These are phyloP conservation scores for Latrodectus hesperus DNA, from an alignment of 2,888 invertebrate species.

Conservation along the genomic window DNA sequence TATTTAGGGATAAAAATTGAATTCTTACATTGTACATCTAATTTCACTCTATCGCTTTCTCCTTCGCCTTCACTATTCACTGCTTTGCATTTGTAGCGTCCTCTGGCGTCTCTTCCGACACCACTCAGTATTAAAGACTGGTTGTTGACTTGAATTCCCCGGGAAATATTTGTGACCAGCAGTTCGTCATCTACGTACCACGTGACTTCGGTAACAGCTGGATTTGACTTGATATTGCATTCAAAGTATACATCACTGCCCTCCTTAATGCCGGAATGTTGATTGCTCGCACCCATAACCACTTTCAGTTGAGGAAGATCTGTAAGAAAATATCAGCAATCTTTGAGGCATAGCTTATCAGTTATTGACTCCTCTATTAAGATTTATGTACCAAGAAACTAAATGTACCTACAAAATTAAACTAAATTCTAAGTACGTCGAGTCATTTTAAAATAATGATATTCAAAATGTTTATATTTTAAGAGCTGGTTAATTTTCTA, in stretches of 20 bases:
- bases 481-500: no score
- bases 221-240: conserved; percentile 92
- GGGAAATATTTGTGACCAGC: conserved; percentile 65
- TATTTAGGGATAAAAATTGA: background rate
- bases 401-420: no score
- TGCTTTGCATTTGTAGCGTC: conserved; percentile 71
- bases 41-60: conserved; percentile 71
- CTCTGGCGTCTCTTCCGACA: conserved; percentile 70
- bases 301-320: conserved; percentile 89
- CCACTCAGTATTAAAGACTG: conserved; percentile 72
- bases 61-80: conserved; percentile 71
- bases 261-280: conserved; percentile 91
- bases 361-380: no score
- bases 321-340: conserved; percentile 75
- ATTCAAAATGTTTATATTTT: no score
- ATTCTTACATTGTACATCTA: conserved; percentile 72
- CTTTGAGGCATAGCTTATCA: no score
- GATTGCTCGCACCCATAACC: conserved; percentile 87
- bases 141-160: conserved; percentile 71
- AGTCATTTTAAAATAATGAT: no score
- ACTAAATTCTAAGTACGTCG: no score
- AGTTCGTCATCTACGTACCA: conserved; percentile 78
- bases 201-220: conserved; percentile 86
- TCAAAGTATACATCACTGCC: conserved; percentile 95
- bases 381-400: no score